Evolutionary conservation across 2,888 invertebrate genomes (phyloP).

Genomic region (Polymixis flavicincta): DNA sequence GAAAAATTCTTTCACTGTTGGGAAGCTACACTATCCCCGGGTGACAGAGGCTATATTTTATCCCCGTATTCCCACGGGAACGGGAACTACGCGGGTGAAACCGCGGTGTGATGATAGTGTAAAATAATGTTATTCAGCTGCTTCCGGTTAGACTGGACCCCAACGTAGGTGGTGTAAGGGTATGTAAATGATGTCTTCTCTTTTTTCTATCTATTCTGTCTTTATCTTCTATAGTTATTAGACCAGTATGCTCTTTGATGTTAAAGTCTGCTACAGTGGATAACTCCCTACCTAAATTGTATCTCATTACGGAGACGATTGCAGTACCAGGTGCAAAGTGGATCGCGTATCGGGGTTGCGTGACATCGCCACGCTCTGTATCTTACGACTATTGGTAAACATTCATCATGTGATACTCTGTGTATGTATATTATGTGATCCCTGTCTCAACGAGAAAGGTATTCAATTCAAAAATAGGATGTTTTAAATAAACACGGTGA

Average conservation of each 20-base stretch:
- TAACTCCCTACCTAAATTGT: conserved; percentile 26
- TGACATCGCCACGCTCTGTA: conserved; percentile 78
- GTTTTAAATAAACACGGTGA: conserved; percentile 14
- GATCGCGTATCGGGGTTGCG: conserved; percentile 75
- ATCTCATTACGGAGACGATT: conserved; percentile 51
- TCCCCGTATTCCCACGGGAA: too few species aligned
- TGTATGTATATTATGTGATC: conserved; percentile 16
- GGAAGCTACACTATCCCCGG: too few species aligned
- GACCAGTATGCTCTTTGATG: not conserved
- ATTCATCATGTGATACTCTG: conserved; percentile 49
- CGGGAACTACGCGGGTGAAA: too few species aligned
- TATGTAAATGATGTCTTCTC: too few species aligned
- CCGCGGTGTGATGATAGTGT: too few species aligned
- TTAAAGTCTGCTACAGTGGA: conserved; percentile 3
- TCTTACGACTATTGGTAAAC: conserved; percentile 68
- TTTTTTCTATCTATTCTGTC: not conserved
- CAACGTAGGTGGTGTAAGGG: not conserved
- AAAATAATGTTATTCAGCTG: not conserved
- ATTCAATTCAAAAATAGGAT: conserved; percentile 1
- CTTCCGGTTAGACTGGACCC: not conserved
- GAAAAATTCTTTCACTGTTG: too few species aligned
- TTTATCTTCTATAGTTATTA: not conserved
- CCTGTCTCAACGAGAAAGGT: conserved; percentile 1
- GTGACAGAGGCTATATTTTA: too few species aligned
- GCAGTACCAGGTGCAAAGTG: conserved; percentile 61